Conservation (phyloP, 2,113 vertebrate species). For the Pangasianodon gigas region DNA sequence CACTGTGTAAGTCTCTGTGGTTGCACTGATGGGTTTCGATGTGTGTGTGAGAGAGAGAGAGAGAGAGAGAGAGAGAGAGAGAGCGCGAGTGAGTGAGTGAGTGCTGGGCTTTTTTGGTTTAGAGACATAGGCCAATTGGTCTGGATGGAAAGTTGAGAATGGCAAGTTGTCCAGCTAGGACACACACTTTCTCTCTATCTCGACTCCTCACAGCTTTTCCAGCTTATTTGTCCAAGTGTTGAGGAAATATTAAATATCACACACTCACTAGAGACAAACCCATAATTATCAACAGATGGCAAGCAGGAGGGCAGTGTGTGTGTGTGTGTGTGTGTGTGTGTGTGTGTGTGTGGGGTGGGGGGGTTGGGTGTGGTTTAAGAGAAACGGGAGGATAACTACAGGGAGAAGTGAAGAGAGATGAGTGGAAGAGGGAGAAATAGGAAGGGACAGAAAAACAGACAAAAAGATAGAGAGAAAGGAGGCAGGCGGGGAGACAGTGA, state of each 20-base stretch:
- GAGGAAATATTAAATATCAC: conserved; percentile 99
- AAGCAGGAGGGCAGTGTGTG: conserved; percentile 68
- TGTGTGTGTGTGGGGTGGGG: conserved; percentile 15
- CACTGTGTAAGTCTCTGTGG: conserved; percentile 70
- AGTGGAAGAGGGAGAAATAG: background rate
- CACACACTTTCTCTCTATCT: conserved; percentile 82
- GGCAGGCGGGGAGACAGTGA: background rate
- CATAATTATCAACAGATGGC: conserved; percentile 96
- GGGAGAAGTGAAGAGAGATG: conserved; percentile 25
- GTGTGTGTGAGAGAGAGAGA: background rate
- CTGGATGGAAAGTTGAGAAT: conserved; percentile 73
- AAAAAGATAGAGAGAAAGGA: background rate
- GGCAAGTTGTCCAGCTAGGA: conserved; percentile 68
- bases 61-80: conserved; percentile 1
- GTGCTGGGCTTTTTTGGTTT: conserved; percentile 30
- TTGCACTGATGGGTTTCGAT: conserved; percentile 56
- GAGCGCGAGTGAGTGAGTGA: conserved; percentile 57
- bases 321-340: conserved; percentile 35
- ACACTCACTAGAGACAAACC: conserved; percentile 86
- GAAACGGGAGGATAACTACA: conserved; percentile 6
- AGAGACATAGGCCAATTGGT: conserved; percentile 57
- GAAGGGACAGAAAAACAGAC: background rate
- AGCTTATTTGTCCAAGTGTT: conserved; percentile 95
- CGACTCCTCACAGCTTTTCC: conserved; percentile 90
- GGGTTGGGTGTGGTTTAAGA: conserved; percentile 6